Evolutionary conservation across 2,797 vertebrate genomes (phyloP), one percentile per base, ranked within the genome.

Genomic region (Myotis planiceps): DNA sequence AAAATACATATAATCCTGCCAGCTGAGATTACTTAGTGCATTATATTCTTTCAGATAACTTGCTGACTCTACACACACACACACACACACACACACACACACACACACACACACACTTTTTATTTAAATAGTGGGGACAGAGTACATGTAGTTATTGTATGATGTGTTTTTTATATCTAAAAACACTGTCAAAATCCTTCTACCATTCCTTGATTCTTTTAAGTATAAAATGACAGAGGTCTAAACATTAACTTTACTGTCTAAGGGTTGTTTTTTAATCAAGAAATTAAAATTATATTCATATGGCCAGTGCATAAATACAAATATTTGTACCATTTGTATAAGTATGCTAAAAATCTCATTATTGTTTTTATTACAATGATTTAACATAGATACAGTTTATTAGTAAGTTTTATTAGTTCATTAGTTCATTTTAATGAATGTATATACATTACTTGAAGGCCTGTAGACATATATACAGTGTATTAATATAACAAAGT

Each of bases 351-450:
- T 90, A 90, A 95, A 93, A 96, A 90, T 97, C 55, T 89, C 78
- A 88, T 79, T 88, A 88, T 10, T 94, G 34, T 60, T 90, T 95
- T 95, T 95, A 96, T 92, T 97, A 92, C 88, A 93, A 63, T 72
- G 53, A 80, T 65, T 96, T 79, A 84, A 55, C 78, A 92, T 45
- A 75, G 51, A 88, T 65, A 71, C 32, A 75, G 29, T 94, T 97
- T 96, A 93, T 74, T 94, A 88, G 71, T 66, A 88, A 94, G 42
- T 94, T 97, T 93, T 96, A 93, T 89, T 96, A 92, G 71, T 37
- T 97, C 71, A 94, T 93, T 96, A 89, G 89, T 53, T 95, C 83
- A 90, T 82, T 86, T 95, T 69, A 97, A 68, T 80, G 83, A 96
- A 95, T 85, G 76, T 42, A 72, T 72, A 5, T n/a, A 92, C 27